phyloP scores from a whole-genome alignment of 2,888 invertebrate genomes.

The Oligia strigilis region DNA sequence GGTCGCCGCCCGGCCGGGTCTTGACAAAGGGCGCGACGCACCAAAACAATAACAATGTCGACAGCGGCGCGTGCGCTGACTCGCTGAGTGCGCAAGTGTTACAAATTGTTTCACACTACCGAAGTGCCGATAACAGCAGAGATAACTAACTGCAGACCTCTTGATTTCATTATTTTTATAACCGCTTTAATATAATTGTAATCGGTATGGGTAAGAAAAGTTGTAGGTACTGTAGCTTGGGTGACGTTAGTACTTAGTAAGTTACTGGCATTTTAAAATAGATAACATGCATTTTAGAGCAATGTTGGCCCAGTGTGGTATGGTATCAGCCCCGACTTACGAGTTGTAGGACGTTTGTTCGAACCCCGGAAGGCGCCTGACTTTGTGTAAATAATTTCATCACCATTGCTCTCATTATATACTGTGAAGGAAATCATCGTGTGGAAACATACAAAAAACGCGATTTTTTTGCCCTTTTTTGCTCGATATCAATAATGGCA shows the following conservation, averaged over 20 bases:
- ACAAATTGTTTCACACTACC: slow-evolving; percentile 76
- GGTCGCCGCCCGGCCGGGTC: slow-evolving; percentile 65
- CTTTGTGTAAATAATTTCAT: background rate
- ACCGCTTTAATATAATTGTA: background rate
- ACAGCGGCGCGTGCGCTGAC: slow-evolving; percentile 82
- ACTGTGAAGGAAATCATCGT: background rate
- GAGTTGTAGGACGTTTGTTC: background rate
- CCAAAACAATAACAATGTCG: slow-evolving; percentile 85
- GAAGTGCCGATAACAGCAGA: slow-evolving; percentile 40
- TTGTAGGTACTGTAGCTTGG: background rate
- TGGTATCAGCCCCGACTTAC: background rate
- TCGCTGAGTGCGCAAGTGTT: slow-evolving; percentile 81
- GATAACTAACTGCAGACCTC: slow-evolving; percentile 18
- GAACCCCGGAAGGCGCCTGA: background rate
- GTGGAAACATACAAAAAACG: background rate
- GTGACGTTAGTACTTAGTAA: background rate
- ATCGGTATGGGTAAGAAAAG: background rate
- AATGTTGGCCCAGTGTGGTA: background rate
- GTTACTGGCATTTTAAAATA: background rate
- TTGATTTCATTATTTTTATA: slow-evolving; percentile 18
- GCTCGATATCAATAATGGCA: too few relatives aligned
- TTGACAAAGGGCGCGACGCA: slow-evolving; percentile 81
- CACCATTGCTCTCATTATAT: background rate
- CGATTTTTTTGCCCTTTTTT: too few relatives aligned
- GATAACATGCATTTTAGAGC: background rate